phyloP scores from a whole-genome alignment of 2,113 vertebrate species.

The Atlantisia rogersi region DNA sequence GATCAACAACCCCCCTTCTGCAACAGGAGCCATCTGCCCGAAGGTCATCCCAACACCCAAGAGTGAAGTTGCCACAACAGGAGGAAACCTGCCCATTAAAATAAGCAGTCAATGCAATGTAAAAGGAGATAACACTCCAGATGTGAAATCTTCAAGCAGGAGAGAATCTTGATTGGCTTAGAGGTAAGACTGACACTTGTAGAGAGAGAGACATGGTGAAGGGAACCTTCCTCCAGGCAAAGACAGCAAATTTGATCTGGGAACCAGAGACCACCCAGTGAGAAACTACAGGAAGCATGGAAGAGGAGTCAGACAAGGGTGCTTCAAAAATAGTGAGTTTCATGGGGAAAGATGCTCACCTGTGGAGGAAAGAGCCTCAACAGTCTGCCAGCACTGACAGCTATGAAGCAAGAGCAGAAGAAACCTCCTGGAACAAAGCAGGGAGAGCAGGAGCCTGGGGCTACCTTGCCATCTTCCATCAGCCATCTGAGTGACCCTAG shows the following conservation, averaged over 20 bases:
- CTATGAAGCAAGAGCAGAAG: neutral
- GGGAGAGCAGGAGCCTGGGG: neutral
- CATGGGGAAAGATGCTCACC: rapidly evolving
- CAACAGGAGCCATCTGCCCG: neutral
- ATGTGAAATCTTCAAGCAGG: neutral
- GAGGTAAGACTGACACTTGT: rapidly evolving
- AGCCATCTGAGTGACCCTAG: neutral
- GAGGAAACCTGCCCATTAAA: neutral
- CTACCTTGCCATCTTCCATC: neutral
- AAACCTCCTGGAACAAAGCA: neutral
- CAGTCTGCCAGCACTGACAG: neutral
- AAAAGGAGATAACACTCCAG: neutral
- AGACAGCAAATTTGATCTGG: neutral
- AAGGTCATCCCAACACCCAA: neutral
- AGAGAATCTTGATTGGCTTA: neutral
- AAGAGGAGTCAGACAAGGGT: neutral
- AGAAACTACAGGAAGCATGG: neutral
- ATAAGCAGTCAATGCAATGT: no score
- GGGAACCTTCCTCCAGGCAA: neutral
- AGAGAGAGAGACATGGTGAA: neutral
- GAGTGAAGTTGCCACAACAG: neutral
- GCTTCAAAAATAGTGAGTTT: neutral
- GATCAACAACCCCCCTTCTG: neutral
- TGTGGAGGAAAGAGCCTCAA: neutral
- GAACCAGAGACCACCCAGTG: neutral